Base-by-base conservation (phyloP, 2,888 invertebrate species). In the Parasteatoda lunata region DNA sequence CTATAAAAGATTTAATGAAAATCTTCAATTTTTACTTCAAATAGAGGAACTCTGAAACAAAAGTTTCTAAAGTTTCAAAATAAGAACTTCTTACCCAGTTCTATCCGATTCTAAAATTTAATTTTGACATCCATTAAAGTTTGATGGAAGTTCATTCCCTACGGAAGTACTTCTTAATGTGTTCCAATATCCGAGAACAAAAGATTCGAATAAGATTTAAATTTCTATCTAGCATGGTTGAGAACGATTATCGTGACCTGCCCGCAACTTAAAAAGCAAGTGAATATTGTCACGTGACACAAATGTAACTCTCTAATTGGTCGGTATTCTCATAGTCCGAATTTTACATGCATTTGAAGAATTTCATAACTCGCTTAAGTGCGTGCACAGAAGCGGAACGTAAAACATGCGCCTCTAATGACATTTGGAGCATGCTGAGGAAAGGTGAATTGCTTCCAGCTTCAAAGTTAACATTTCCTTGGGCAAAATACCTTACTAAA, bases 51-150 rank as follows among this genome's bases (percentile, higher is more conserved):
- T 30, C 2, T 30, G 30, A 30, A 30, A 30, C 30, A 30, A 30
- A 30, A 30, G 30, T 30, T 30, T 30, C 30, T 30, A 30, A 30
- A 30, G 30, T 30, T 30, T 30, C 30, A 30, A 30, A 30, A 30
- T 30, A 30, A 30, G 30, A 30, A 30, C 30, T 30, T 30, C 30
- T 2, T 30, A 30, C 30, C 30, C 30, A 30, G 30, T 30, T 30
- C 30, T 2, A 30, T 66, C 79, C 13, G 69, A 47, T 30, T 73
- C 65, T 6, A 48, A 76, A 82, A 82, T 71, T 75, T 15, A 76
- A 75, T 82, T 69, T 76, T 52, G 69, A 76, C 69, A 45, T 59
- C 69, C 75, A 82, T 82, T 82, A 82, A 76, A 82, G 48, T 69
- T 75, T 54, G 82, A 82, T 76, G 64, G 59, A 70, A 76, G 76